A percentile compares a stretch with the other conserved stretches of the same genome.
Conservation (phyloP, 2,113 vertebrate genomes). For the Aplodontia rufa region DNA sequence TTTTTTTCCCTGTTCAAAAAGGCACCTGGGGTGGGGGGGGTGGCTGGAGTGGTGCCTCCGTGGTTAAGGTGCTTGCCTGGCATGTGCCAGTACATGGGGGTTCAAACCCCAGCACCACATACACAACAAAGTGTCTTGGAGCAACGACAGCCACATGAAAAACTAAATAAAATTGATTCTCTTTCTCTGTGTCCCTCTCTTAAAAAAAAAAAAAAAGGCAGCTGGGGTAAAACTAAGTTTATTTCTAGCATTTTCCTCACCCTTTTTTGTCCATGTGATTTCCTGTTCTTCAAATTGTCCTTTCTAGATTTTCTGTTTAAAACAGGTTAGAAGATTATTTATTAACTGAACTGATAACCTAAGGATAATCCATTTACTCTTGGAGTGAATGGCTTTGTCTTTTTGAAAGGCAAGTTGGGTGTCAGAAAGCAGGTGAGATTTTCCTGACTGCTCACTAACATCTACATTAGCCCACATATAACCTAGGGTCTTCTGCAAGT, state of each 20-base stretch:
- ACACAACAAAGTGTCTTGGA: no score
- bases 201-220: no score
- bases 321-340: neutral
- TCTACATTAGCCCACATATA: neutral
- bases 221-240: neutral
- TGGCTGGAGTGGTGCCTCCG: no score
- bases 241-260: neutral
- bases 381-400: neutral
- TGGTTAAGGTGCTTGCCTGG: no score
- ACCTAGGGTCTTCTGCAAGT: neutral
- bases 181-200: no score
- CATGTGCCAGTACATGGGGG: no score
- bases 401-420: neutral
- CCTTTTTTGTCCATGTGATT: neutral
- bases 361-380: neutral
- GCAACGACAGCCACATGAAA: no score
- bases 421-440: neutral
- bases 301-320: constrained; percentile 21
- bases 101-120: no score
- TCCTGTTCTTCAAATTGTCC: neutral
- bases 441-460: neutral
- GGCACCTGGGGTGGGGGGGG: neutral
- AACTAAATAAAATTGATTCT: no score
- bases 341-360: neutral
- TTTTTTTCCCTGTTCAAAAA: neutral